A percentile compares a stretch with the other conserved stretches of the same genome.
These are phyloP conservation scores for Platysteira castanea DNA, from an alignment of 2,113 vertebrate genomes.

Conservation along the genomic window DNA sequence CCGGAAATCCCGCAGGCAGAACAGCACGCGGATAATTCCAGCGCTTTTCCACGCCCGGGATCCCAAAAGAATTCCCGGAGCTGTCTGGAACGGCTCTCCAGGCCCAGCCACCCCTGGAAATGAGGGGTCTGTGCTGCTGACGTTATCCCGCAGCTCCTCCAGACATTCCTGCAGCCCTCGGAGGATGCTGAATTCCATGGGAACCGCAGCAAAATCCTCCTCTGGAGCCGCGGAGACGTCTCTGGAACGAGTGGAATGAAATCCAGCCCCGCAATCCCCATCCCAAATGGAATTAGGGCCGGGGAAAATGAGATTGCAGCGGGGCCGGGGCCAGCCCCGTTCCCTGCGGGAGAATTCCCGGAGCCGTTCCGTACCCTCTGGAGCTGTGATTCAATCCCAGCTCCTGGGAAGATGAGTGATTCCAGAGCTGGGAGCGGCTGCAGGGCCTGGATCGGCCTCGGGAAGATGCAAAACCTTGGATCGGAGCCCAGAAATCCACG, in stretches of 20 bases:
- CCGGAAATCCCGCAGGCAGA: background rate
- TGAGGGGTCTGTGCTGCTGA: background rate
- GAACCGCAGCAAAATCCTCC: background rate
- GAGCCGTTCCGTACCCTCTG: background rate
- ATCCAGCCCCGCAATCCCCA: conserved; percentile 1
- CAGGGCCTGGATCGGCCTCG: background rate
- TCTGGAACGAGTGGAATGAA: background rate
- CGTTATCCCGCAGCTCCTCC: background rate
- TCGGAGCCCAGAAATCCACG: background rate
- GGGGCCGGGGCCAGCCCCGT: background rate
- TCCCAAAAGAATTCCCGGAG: no score
- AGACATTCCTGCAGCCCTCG: background rate
- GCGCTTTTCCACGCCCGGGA: rapidly evolving
- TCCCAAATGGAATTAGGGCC: conserved; percentile 31
- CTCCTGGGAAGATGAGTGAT: rapidly evolving
- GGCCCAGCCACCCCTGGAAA: background rate
- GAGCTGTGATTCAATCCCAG: background rate
- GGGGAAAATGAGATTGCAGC: conserved; percentile 1
- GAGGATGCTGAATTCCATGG: background rate
- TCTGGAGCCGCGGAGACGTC: conserved; percentile 3
- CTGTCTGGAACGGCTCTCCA: background rate
- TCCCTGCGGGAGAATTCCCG: background rate
- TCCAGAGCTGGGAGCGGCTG: background rate
- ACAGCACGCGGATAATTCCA: rapidly evolving
- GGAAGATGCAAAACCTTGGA: background rate